Evolutionary conservation across 2,113 vertebrate genomes (phyloP).

Genomic region (Vanacampus margaritifer): DNA sequence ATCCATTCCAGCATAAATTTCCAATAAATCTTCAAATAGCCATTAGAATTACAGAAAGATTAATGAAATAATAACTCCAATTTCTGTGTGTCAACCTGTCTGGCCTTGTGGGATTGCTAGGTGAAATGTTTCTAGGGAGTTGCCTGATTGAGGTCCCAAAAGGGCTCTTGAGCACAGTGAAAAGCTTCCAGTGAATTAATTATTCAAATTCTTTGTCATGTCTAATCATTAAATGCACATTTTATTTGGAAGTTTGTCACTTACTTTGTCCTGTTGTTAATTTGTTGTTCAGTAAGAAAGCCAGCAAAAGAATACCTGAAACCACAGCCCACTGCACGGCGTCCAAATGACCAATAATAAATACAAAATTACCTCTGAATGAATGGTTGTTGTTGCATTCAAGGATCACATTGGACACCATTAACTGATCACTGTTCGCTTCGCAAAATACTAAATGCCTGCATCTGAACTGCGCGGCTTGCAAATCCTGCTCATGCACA

Average conservation of each 20-base stretch:
- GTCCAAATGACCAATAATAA: too few species aligned
- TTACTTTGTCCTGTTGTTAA: too few species aligned
- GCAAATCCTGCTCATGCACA: too few species aligned
- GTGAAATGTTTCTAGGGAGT: constrained; percentile 7
- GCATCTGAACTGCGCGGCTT: too few species aligned
- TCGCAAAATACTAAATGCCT: too few species aligned
- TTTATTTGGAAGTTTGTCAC: not conserved
- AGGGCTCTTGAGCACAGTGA: constrained; percentile 9
- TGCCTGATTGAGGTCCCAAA: constrained; percentile 19
- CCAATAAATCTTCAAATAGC: not conserved
- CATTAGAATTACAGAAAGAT: constrained; percentile 19
- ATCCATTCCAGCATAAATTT: not conserved
- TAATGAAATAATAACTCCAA: constrained; percentile 7
- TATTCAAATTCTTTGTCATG: constrained; percentile 33
- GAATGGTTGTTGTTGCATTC: too few species aligned
- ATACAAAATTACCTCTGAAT: too few species aligned
- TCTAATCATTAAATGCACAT: not conserved
- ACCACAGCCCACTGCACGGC: too few species aligned
- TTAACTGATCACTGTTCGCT: too few species aligned
- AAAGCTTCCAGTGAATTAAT: constrained; percentile 17
- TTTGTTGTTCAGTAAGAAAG: too few species aligned
- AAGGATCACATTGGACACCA: too few species aligned
- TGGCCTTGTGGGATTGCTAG: constrained; percentile 2
- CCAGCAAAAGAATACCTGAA: too few species aligned
- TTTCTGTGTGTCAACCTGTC: constrained; percentile 11